Evolutionary conservation across 2,113 vertebrate species (phyloP), one percentile per base, ranked within the genome.

Genomic region (Egretta garzetta): DNA sequence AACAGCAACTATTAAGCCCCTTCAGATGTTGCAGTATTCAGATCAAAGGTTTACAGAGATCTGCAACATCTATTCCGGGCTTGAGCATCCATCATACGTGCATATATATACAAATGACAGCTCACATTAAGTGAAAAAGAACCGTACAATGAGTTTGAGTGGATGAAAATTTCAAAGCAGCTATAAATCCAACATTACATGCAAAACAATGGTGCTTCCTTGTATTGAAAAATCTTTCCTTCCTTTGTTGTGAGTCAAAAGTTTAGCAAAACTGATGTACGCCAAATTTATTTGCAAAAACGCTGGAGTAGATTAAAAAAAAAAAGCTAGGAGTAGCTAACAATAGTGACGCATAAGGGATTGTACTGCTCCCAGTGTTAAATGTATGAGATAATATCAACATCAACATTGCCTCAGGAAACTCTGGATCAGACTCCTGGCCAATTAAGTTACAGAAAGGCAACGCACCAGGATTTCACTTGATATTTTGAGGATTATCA

Each of bases 161-260:
- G 41, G 60, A 86, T 76, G 80, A 90, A 79, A 58, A 63, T 96
- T 93, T 96, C 70, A 94, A 91, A 97, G 79, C 71, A 52, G 72
- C 43, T 95, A 79, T 88, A 93, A 96, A 96, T 71, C 76, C 71
- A 84, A 53, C 1, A 10, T 90, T 88, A 85, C 74, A 71, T 30
- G 60, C 10, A 30, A 81, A 98, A 97, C 97, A 98, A 97, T 96
- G 86, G 94, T 58, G 71, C 60, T 97, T 97, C 97, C 97, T 92
- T 82, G 68, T 86, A 98, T 97, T 97, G 94, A 97, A 96, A 96
- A 97, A 95, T 90, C 90, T 96, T 98, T 97, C 97, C 97, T 97
- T 96, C 97, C 97, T 96, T 96, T 96, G 94, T 87, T 47, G 19
- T 96, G 94, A 97, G 96, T 88, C 94, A 92, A 91, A 96, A 81